Base-by-base conservation (phyloP, 2,888 invertebrate genomes). In the Sepioteuthis lessoniana region DNA sequence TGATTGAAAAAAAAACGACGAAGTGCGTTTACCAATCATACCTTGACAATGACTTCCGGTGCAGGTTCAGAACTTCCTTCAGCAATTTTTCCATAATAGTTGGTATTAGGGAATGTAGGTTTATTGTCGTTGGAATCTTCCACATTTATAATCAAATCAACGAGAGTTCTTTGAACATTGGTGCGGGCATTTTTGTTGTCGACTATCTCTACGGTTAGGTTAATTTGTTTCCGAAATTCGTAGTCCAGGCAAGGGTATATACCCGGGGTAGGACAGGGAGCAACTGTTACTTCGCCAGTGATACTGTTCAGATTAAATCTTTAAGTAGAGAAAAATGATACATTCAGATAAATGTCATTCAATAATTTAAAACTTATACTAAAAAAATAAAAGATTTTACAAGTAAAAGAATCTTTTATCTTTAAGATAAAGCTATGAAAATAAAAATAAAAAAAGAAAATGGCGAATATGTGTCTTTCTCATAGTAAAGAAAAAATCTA, bases 211-310 rank as follows among this genome's bases (percentile, higher is more conserved):
- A 95, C 96, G 19, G 94, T 95, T 46, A 96, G 94, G 35, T 95
- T 95, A 94, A 96, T 96, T 4, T 94, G 90, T 28, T 93, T 91
- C 38, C 95, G 95, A 35, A 91, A 38, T 93, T 96, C 96, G 94
- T 95, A 96, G 94, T 96, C 99, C 50, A 99, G 97, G 96, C 99
- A 99, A 13, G 98, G 95, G 13, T 94, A 93, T 5, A 46, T n/a
- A 0, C 96, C 96, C 35, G 95, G 95, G 0, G 95, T 94, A 0
- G 94, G 28, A 94, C 97, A 97, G 0, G 47, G 0, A 96, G 98
- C 98, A 0, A 99, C 98, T 0, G 98, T 98, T 94, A 99, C 98
- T 13, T 98, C 97, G 0, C 99, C 99, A n/a, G 98, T 98, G 94
- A 98, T 97, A 5, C 98, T 98, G 97, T 99, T 98, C 37, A 99